phyloP scores from a whole-genome alignment of 1,140 invertebrate genomes.

The Gonioctena quinquepunctata region DNA sequence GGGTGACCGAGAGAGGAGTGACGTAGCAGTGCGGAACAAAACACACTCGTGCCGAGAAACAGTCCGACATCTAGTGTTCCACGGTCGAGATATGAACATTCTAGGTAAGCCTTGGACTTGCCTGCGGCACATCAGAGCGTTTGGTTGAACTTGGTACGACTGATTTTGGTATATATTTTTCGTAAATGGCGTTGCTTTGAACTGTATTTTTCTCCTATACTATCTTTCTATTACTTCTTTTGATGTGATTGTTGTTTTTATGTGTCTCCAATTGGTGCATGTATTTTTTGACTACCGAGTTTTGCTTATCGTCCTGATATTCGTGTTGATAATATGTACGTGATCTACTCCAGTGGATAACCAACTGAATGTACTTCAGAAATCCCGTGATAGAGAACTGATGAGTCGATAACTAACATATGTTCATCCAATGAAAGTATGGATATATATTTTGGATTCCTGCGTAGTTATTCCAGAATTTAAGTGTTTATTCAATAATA shows the following conservation, averaged over 20 bases:
- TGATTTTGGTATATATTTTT: not conserved
- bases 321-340: no score
- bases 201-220: slow-evolving; percentile 7
- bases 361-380: no score
- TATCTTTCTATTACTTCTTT: not conserved
- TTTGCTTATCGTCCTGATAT: no score
- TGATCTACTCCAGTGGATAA: no score
- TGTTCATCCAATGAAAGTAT: no score
- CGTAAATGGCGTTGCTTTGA: not conserved
- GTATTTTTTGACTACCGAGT: no score
- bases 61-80: slow-evolving; percentile 54
- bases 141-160: slow-evolving; percentile 35
- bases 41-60: slow-evolving; percentile 42
- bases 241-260: not conserved
- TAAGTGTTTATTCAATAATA: no score
- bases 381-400: no score
- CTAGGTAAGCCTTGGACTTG: slow-evolving; percentile 51
- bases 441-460: no score
- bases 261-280: not conserved
- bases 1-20: slow-evolving; percentile 32
- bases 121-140: slow-evolving; percentile 18
- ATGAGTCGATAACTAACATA: no score
- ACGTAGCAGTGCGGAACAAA: slow-evolving; percentile 51
- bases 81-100: slow-evolving; percentile 54
- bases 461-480: no score